Evolutionary conservation across 2,888 invertebrate species (phyloP), one percentile per base, ranked within the genome.

Genomic region (Netelia melanura): DNA sequence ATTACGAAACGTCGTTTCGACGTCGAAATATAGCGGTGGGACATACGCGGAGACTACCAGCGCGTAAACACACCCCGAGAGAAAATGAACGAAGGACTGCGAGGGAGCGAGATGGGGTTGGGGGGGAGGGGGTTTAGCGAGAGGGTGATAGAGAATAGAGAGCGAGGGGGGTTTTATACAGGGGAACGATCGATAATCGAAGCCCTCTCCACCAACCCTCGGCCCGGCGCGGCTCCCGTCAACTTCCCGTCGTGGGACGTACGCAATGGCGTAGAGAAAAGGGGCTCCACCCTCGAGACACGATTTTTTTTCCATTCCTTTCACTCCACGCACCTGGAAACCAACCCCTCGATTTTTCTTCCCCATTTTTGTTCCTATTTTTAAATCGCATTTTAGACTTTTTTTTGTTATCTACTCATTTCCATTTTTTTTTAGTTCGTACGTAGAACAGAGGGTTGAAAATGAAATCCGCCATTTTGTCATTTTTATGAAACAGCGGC

Each of bases 151-250:
- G 77, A 68, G 83, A 48, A 65, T 58, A 65, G 61, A 52, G 71
- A 62, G 64, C 30, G 81, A 77, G 78, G 91, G 88, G 90, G 90
- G 90, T 82, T 79, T 79, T 79, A 71, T 79, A 79, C 89, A 89
- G 88, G 89, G 89, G 89, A 89, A 91, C 90, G 91, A 93, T 93
- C 93, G 93, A 93, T 93, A 93, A 92, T 92, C 92, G 90, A 91
- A 91, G 91, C 91, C 90, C 90, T 90, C 89, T 88, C 89, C 87
- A 83, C 84, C 79, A 65, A 71, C 80, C 80, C 86, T 83, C 86
- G 81, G 65, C 81, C 79, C 74, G 81, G 81, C 82, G 74, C 72
- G 78, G 74, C 80, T 72, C 77, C 79, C 84, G 82, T 79, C 85
- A 82, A 85, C 82, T 85, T 85, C 79, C 85, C 82, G 79, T 82